phyloP scores from a whole-genome alignment of 2,888 invertebrate genomes.

The Pyrrhia umbra region DNA sequence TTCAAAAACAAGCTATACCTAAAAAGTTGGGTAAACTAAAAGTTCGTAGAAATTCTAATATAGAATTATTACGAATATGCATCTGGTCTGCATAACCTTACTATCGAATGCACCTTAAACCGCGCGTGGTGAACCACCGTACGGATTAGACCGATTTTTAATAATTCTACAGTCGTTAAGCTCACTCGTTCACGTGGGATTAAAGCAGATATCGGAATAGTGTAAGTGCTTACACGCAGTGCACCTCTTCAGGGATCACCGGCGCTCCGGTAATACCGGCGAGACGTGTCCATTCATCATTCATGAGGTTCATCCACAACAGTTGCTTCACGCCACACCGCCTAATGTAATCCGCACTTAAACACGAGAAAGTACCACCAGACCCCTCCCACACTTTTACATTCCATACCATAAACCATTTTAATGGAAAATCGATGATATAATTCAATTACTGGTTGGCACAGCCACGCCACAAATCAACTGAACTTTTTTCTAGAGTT shows the following conservation, averaged over 20 bases:
- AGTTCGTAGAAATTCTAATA: too few relatives aligned
- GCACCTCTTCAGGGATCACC: conserved; percentile 15
- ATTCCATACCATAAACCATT: conserved; percentile 89
- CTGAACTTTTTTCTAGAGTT: conserved; percentile 67
- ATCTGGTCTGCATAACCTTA: too few relatives aligned
- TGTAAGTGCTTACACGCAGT: conserved; percentile 4
- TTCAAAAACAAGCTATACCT: too few relatives aligned
- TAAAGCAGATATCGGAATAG: not conserved
- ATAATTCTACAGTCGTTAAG: not conserved
- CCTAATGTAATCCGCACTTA: conserved; percentile 52
- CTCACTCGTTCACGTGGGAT: not conserved
- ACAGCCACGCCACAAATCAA: conserved; percentile 82
- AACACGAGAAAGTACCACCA: conserved; percentile 68
- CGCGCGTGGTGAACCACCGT: too few relatives aligned
- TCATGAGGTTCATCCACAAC: conserved; percentile 34
- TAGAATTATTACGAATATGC: too few relatives aligned
- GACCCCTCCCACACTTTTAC: conserved; percentile 84
- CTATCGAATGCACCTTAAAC: too few relatives aligned
- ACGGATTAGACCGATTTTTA: too few relatives aligned
- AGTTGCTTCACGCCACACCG: conserved; percentile 7
- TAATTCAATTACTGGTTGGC: conserved; percentile 88
- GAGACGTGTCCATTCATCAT: conserved; percentile 41
- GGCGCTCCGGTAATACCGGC: not conserved
- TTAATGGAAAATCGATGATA: conserved; percentile 90
- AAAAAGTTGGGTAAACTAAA: too few relatives aligned